These are phyloP conservation scores for Stercorarius parasiticus DNA, from an alignment of 2,113 vertebrate genomes.

Conservation along the genomic window DNA sequence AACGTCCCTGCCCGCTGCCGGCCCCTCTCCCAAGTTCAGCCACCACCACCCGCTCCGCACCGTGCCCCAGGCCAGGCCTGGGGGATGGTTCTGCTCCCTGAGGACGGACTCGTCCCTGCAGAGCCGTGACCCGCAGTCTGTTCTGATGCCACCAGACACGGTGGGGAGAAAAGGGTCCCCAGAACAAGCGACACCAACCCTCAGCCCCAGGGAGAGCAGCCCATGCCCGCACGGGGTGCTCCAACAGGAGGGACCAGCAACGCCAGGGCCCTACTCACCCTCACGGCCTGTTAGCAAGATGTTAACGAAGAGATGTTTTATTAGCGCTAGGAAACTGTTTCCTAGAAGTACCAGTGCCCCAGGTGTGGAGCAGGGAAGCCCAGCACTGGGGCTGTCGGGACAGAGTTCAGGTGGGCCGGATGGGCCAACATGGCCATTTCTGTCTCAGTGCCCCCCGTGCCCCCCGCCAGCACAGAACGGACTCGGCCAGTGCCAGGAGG, in stretches of 20 bases:
- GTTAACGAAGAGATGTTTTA: neutral
- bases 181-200: accelerated
- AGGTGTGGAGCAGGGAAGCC: neutral
- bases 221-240: neutral
- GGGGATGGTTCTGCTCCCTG: too few relatives aligned
- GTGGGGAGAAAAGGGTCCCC: neutral
- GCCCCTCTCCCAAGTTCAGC: neutral
- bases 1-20: too few relatives aligned
- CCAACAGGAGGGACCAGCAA: accelerated
- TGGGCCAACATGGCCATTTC: neutral
- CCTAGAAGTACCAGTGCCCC: too few relatives aligned
- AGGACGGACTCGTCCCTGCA: neutral
- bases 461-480: neutral
- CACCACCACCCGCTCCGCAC: neutral
- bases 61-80: neutral
- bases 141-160: neutral
- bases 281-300: accelerated
- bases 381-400: accelerated
- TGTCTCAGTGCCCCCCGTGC: too few relatives aligned
- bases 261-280: neutral
- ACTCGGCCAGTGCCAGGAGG: too few relatives aligned
- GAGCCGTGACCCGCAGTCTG: neutral
- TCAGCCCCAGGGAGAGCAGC: accelerated
- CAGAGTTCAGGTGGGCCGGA: neutral
- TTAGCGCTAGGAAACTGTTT: neutral